Evolutionary conservation across 2,797 vertebrate species (phyloP).

Genomic region (Pangasius krempfi): DNA sequence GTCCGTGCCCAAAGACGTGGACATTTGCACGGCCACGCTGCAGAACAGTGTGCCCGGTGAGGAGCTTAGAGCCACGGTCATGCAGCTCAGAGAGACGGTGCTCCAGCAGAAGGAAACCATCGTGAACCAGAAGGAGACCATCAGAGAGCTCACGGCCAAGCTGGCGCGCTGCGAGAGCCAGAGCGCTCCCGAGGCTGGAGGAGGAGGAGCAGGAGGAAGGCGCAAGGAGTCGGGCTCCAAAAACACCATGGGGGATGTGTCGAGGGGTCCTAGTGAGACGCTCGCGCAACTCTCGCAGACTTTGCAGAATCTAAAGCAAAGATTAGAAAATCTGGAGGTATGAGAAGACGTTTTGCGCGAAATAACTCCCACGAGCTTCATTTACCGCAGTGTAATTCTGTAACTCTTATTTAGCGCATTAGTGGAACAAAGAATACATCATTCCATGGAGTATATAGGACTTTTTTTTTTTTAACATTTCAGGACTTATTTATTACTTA

Average conservation of each 20-base stretch:
- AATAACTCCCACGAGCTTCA: not conserved
- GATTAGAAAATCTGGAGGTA: conserved; percentile 96
- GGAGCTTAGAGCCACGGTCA: conserved; percentile 86
- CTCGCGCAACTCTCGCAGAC: conserved; percentile 93
- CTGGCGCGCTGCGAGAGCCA: conserved; percentile 94
- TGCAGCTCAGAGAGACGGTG: conserved; percentile 93
- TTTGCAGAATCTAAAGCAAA: conserved; percentile 91
- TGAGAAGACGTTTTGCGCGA: not conserved
- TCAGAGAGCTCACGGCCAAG: conserved; percentile 92
- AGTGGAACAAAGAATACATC: not conserved
- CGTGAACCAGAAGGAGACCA: conserved; percentile 94
- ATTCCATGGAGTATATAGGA: not conserved
- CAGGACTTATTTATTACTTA: not conserved
- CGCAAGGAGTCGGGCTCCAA: conserved; percentile 83
- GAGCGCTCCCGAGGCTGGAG: conserved; percentile 75
- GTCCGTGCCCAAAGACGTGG: conserved; percentile 93
- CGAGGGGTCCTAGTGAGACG: conserved; percentile 88
- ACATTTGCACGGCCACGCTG: conserved; percentile 89
- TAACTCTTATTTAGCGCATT: not conserved
- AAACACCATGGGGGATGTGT: conserved; percentile 95
- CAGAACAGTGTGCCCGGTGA: conserved; percentile 85
- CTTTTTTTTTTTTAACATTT: not conserved
- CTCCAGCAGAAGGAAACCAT: conserved; percentile 96
- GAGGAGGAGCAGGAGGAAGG: conserved; percentile 75
- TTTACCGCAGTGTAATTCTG: not conserved